These are phyloP conservation scores for Alauda arvensis DNA, from an alignment of 2,797 vertebrate species.

Conservation along the genomic window DNA sequence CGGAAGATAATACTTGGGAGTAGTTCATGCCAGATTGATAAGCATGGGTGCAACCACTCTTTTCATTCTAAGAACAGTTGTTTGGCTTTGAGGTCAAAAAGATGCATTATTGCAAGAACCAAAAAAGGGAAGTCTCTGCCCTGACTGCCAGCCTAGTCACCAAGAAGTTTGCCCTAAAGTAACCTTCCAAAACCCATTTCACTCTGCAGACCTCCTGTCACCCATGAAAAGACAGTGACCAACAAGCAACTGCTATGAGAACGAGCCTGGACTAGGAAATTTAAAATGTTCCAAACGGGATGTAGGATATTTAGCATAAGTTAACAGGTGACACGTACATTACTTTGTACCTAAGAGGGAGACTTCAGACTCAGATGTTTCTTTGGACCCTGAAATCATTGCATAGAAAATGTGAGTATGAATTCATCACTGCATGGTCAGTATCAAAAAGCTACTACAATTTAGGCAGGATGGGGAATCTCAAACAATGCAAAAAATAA, in stretches of 20 bases:
- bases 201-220: neutral
- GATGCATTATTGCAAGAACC: neutral
- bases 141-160: neutral
- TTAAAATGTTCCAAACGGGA: neutral
- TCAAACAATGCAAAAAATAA: neutral
- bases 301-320: neutral
- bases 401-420: neutral
- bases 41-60: neutral
- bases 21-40: neutral
- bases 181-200: neutral
- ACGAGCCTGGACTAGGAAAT: neutral
- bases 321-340: fast-evolving
- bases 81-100: neutral
- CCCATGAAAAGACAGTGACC: neutral
- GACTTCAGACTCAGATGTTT: neutral
- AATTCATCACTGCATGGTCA: neutral
- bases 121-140: neutral
- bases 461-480: neutral
- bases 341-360: neutral
- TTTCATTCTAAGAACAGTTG: neutral
- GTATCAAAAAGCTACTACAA: neutral
- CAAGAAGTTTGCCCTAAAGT: neutral
- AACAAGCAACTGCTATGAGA: neutral
- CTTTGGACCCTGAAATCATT: neutral
- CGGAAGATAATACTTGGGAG: neutral